Evolutionary conservation across 2,797 vertebrate genomes (phyloP), one percentile per base, ranked within the genome.

Genomic region (Silurus lanzhouensis): DNA sequence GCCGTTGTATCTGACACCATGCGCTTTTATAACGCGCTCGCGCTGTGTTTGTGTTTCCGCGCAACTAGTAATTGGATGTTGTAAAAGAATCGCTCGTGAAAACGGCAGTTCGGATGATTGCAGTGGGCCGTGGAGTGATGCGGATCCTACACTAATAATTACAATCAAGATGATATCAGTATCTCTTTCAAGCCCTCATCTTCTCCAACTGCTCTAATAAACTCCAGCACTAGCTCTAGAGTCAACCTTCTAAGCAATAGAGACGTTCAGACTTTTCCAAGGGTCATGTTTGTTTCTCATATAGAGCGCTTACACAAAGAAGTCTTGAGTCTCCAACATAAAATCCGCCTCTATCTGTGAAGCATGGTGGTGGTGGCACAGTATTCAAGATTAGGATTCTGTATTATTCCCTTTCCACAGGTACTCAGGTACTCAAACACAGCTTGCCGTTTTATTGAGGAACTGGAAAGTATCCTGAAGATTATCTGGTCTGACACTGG

Each of bases 131-230:
- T 79, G 27, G 82, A 85, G 85, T 85, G 83, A 87, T 86, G 82
- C 84, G 85, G 87, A 88, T 88, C 88, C 84, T 86, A 85, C 75
- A 81, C 81, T 85, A 55, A 84, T 88, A 86, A 87, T 85, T 86
- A 85, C 77, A 88, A 89, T 88, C 88, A 89, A 72, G 67, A 80
- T 48, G 64, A 87, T 87, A 78, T 84, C 20, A 25, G 44, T 67
- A 25, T 27, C 64, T 31, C 74, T 76, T 52, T 27, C 25, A 17
- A 55, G 17, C n/a, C 22, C n/a, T 55, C n/a, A 55, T 55, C 71
- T n/a, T n/a, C 46, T 74, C 46, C 1, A 6, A 75, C 48, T 55
- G 48, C 48, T 75, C 48, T 75, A 25, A 75, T 55, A 14, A 25
- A 75, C 72, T 17, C 72, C n/a, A 15, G 38, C 9, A 46, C 38